phyloP scores from a whole-genome alignment of 2,888 invertebrate species.

The Limnephilus rhombicus region DNA sequence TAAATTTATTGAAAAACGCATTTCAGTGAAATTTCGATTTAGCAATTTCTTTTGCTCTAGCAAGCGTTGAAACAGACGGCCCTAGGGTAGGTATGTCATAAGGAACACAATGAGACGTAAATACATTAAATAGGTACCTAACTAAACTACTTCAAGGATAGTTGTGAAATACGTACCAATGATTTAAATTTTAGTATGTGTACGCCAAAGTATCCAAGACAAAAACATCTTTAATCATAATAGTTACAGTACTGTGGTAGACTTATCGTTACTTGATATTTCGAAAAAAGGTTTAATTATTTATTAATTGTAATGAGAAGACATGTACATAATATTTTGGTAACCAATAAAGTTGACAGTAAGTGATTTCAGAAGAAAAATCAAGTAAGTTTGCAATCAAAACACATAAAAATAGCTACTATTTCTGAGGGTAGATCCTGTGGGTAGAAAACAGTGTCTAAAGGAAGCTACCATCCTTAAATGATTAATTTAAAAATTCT shows the following conservation, averaged over 20 bases:
- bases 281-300: neutral
- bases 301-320: neutral
- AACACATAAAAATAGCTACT: too few relatives aligned
- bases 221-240: neutral
- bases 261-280: neutral
- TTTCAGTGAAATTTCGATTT: too few relatives aligned
- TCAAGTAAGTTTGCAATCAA: too few relatives aligned
- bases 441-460: neutral
- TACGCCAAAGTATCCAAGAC: neutral
- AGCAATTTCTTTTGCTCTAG: too few relatives aligned
- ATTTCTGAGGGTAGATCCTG: too few relatives aligned
- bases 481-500: neutral
- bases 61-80: too few relatives aligned
- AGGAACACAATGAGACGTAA: neutral
- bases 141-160: neutral
- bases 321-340: neutral
- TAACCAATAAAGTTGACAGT: neutral
- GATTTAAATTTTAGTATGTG: neutral
- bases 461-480: neutral
- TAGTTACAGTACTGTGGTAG: neutral
- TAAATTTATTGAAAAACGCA: too few relatives aligned
- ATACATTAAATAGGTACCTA: neutral
- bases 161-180: too few relatives aligned
- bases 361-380: too few relatives aligned
- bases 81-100: neutral